Base-by-base conservation (phyloP, 1,140 invertebrate genomes). In the Panulirus ornatus region DNA sequence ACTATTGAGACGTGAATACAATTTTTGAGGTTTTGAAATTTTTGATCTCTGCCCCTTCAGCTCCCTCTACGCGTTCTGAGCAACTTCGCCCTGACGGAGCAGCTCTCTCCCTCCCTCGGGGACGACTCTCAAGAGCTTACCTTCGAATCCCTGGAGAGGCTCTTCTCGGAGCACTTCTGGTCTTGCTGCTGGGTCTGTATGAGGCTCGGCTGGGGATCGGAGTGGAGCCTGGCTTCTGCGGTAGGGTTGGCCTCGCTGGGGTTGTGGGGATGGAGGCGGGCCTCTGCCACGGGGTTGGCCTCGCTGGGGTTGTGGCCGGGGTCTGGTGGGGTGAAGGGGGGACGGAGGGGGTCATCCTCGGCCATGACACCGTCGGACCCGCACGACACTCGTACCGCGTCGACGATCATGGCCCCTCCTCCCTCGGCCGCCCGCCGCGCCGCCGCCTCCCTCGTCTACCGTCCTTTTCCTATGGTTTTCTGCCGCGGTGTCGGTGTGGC, bases 301-400 rank as follows among this genome's bases (percentile, higher is more conserved):
- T 73, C 44, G 30, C 38, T 44, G 16, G 63, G 58, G 3, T 66
- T 66, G 22, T 66, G 58, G n/a, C 58, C 19, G 0, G 83, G 40
- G 27, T 66, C 83, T 47, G 83, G 83, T 2, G 83, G 83, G 11
- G 54, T 75, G 83, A 85, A 85, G n/a, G 83, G 66, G 0, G 83
- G 83, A 6, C 70, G 83, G 19, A 85, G 83, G 11, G 83, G 40
- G 44, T 85, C 83, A 16, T 85, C 83, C n/a, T 85, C 83, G 14
- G 70, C 42, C 83, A 85, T 75, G 11, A 40, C 51, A 40, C 42
- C 70, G 16, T 71, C 83, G 16, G 63, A 71, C 9, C 36, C 81
- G 34, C 83, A 85, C 2, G 83, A 27, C 38, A 85, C 83, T 34
- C 66, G 30, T 1, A 85, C 83, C 16, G 83, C 58, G 34, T 85